These are phyloP conservation scores for Eupithecia dodoneata DNA, from an alignment of 2,888 invertebrate species.

Conservation along the genomic window DNA sequence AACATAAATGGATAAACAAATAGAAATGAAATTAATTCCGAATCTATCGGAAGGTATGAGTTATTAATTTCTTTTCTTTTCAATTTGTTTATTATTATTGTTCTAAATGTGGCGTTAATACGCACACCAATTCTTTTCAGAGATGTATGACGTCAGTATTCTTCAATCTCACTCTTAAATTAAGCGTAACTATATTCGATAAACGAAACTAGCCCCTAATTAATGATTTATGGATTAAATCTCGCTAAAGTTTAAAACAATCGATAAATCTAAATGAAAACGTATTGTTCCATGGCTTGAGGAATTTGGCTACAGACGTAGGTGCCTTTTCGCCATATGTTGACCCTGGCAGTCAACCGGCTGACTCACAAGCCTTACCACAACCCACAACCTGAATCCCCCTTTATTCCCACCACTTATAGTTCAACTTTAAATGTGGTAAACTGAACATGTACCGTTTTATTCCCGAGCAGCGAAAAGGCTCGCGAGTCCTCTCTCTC, in stretches of 20 bases:
- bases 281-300: slow-evolving; percentile 38
- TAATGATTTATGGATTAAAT: slow-evolving; percentile 17
- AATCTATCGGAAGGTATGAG: neutral
- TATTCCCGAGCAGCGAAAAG: slow-evolving; percentile 34
- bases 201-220: slow-evolving; percentile 13
- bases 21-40: neutral
- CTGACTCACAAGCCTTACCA: slow-evolving; percentile 48
- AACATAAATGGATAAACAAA: neutral
- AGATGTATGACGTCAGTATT: slow-evolving; percentile 14
- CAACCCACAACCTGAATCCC: slow-evolving; percentile 36
- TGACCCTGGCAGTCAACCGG: slow-evolving; percentile 79
- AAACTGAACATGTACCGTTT: slow-evolving; percentile 53
- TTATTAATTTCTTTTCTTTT: neutral
- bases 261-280: slow-evolving; percentile 37
- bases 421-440: slow-evolving; percentile 41
- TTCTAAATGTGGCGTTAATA: slow-evolving; percentile 5
- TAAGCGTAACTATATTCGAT: slow-evolving; percentile 10
- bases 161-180: slow-evolving; percentile 15
- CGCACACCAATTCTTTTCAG: neutral
- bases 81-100: neutral
- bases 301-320: slow-evolving; percentile 45
- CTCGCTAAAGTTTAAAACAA: slow-evolving; percentile 31
- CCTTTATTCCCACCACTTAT: slow-evolving; percentile 38
- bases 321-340: slow-evolving; percentile 78
- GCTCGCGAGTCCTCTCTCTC: slow-evolving; percentile 60